Evolutionary conservation across 2,888 invertebrate genomes (phyloP), one percentile per base, ranked within the genome.

Genomic region (Diplazon laetatorius): DNA sequence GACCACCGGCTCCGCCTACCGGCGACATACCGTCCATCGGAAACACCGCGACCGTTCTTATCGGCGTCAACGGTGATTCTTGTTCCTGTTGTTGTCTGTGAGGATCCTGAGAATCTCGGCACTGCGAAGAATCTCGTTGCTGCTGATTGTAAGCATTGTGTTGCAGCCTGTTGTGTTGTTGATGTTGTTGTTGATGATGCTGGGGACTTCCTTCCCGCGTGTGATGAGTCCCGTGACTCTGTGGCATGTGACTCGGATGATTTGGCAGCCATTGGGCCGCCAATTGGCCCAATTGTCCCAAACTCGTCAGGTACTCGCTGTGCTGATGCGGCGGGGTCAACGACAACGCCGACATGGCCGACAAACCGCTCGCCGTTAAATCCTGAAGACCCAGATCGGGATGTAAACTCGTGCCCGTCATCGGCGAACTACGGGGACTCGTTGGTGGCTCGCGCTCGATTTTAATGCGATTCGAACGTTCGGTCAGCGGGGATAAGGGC

Each of bases 241-340:
- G 83, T n/a, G 82, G 83, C 60, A 87, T 68, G 59, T 87, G 88
- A 65, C 81, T 85, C 37, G 87, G 86, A 72, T 87, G 85, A 75
- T 84, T 87, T 35, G 90, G 89, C 48, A 90, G 80, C 90, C 90
- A 91, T 57, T 90, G 91, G 2, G 89, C 86, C 44, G 89, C 87
- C 12, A 91, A 85, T 85, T 91, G 91, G 42, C 89, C 87, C n/a
- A 91, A 86, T 85, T 91, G 91, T 25, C 89, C 87, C 70, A 91
- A 82, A 72, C 88, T 90, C 76, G 89, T 86, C 83, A 90, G 88
- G 88, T 91, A 91, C 89, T 91, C 91, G 82, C 88, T 89, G 77
- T 89, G 87, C 87, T 92, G 91, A 92, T 97, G 96, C 74, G 96
- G 96, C 86, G 96, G 96, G 84, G 96, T 96, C 89, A 97, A 92